Percentiles rank a stretch among this genome's conserved stretches.
These are phyloP conservation scores for Thamnophis elegans DNA, from an alignment of 2,797 vertebrate species.

Conservation along the genomic window DNA sequence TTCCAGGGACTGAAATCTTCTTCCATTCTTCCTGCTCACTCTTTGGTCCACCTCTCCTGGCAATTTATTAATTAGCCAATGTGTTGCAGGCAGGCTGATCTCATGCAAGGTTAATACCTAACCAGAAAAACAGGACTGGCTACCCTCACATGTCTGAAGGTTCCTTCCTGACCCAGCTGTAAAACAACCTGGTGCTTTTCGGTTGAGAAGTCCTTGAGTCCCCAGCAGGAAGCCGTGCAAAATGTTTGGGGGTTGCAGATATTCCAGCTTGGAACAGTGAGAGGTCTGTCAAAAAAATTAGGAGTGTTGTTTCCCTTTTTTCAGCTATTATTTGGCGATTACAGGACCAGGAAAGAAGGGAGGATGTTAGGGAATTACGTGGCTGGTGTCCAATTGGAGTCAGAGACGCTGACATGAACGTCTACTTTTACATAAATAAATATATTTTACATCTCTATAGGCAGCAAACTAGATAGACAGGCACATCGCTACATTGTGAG, in stretches of 20 bases:
- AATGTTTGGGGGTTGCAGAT: not conserved
- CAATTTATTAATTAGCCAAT: slow-evolving; percentile 66
- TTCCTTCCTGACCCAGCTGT: slow-evolving; percentile 52
- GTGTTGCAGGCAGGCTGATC: slow-evolving; percentile 60
- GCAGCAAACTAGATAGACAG: too few species aligned
- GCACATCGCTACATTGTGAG: too few species aligned
- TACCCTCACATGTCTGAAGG: slow-evolving; percentile 42
- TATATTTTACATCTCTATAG: too few species aligned
- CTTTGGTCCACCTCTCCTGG: slow-evolving; percentile 32
- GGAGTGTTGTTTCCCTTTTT: not conserved
- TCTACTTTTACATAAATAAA: too few species aligned
- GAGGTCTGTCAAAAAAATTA: not conserved
- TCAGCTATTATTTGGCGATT: not conserved
- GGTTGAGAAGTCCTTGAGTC: slow-evolving; percentile 36
- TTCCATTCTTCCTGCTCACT: slow-evolving; percentile 58
- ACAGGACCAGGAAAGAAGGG: not conserved
- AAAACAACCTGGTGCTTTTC: slow-evolving; percentile 44
- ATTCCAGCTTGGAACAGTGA: not conserved
- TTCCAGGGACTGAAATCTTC: slow-evolving; percentile 39
- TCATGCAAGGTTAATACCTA: slow-evolving; percentile 72
- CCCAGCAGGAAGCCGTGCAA: not conserved
- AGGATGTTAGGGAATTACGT: not conserved
- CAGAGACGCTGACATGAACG: rapidly evolving
- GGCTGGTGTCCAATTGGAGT: not conserved
- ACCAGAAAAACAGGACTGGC: slow-evolving; percentile 67